Percentiles rank a stretch among this genome's conserved stretches.
phyloP scores from a whole-genome alignment of 2,888 invertebrate species.

The Meghimatium bilineatum region DNA sequence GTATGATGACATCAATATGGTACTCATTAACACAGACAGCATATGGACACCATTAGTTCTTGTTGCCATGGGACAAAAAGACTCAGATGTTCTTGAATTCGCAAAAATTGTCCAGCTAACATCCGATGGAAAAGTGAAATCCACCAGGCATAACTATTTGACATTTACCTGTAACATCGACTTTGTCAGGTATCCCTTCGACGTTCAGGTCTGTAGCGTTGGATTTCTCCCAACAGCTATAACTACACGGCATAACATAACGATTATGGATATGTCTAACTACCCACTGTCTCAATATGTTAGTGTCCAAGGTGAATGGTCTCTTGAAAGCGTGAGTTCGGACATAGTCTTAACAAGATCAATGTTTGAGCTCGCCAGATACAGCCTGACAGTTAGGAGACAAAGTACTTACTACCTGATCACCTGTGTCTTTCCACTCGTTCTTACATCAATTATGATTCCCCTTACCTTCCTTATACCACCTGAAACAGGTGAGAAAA shows the following conservation, averaged over 20 bases:
- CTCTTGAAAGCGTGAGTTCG: background rate
- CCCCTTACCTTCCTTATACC: slow-evolving; percentile 12
- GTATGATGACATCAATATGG: background rate
- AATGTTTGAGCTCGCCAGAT: background rate
- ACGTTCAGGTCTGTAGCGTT: slow-evolving; percentile 8
- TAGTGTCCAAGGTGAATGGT: slow-evolving; percentile 8
- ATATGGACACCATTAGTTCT: slow-evolving; percentile 11
- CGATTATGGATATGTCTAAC: background rate
- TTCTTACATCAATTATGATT: slow-evolving; percentile 29
- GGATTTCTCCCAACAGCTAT: background rate
- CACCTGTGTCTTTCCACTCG: slow-evolving; percentile 21
- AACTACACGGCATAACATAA: background rate
- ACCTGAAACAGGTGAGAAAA: slow-evolving; percentile 17
- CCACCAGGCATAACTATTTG: background rate
- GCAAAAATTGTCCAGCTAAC: background rate
- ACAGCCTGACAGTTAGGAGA: background rate
- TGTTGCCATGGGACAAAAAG: background rate
- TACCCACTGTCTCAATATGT: background rate
- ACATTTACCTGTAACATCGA: slow-evolving; percentile 25
- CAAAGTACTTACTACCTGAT: slow-evolving; percentile 11
- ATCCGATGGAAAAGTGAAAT: background rate
- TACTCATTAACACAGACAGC: background rate
- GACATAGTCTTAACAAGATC: background rate
- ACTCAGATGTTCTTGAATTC: background rate
- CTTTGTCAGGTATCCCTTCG: slow-evolving; percentile 21